Conservation (phyloP, 2,113 vertebrate genomes). For the Anarrhichthys ocellatus region DNA sequence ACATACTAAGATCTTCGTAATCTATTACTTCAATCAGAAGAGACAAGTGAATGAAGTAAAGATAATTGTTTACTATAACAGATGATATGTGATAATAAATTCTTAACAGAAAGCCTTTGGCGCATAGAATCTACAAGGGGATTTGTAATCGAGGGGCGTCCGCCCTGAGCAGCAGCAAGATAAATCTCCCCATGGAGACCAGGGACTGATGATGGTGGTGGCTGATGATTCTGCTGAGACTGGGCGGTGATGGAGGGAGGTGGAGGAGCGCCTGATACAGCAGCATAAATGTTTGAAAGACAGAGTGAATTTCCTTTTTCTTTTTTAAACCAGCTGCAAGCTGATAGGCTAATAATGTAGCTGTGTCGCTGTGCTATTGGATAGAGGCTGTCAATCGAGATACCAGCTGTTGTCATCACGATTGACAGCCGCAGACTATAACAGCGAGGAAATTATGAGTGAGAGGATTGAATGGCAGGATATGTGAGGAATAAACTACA, state of each 20-base stretch:
- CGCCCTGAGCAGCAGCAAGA: background rate
- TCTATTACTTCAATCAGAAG: conserved; percentile 45
- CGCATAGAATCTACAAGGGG: background rate
- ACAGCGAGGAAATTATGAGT: background rate
- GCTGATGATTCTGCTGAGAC: background rate
- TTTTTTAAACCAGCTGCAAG: background rate
- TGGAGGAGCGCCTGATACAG: background rate
- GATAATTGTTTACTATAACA: background rate
- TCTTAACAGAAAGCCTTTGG: background rate
- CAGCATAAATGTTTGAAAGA: background rate
- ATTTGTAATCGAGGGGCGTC: background rate
- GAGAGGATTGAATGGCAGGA: background rate
- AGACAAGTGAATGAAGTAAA: background rate
- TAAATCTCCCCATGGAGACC: background rate
- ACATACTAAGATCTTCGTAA: conserved; percentile 61
- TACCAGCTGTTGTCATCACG: background rate
- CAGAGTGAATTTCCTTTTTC: background rate
- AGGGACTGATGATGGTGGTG: background rate
- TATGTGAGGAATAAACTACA: background rate
- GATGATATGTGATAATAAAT: background rate
- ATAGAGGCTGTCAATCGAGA: background rate
- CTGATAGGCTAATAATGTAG: background rate
- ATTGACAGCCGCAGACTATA: background rate
- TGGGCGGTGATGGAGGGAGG: background rate
- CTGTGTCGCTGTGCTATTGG: background rate